Percentiles rank a stretch among this genome's conserved stretches.
Evolutionary conservation across 2,888 invertebrate species (phyloP).

Genomic region (Disparrhopalites patrizii): DNA sequence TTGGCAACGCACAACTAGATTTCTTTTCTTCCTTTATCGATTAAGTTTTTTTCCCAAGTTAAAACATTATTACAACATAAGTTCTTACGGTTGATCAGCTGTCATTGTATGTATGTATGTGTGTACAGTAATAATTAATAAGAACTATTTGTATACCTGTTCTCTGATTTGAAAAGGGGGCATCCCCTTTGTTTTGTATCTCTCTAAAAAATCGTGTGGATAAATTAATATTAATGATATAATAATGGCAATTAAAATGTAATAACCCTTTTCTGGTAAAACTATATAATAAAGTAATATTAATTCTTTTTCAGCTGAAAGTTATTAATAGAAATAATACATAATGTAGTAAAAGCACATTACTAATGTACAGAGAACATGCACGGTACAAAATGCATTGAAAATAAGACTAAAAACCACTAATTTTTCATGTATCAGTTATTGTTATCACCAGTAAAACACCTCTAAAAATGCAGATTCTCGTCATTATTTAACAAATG

Average conservation of each 20-base stretch:
- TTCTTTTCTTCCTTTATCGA: neutral
- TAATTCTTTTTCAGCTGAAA: no score
- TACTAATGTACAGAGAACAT: neutral
- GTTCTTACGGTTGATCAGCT: no score
- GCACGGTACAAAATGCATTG: neutral
- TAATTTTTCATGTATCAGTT: no score
- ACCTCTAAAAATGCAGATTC: neutral
- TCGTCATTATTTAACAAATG: no score
- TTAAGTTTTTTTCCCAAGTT: no score
- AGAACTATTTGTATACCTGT: neutral
- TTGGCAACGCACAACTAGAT: constrained; percentile 2
- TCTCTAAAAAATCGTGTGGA: neutral
- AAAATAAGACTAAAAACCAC: neutral
- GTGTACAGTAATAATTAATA: no score
- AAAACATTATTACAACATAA: neutral
- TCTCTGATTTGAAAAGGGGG: neutral
- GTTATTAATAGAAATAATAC: no score
- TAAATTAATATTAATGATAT: neutral
- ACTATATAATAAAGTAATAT: no score
- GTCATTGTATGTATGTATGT: no score
- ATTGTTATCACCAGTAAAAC: neutral
- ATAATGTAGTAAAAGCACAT: no score
- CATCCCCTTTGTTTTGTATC: neutral
- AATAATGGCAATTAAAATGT: neutral
- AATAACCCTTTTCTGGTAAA: neutral